Base-by-base conservation (phyloP, 2,888 invertebrate species). In the Bellardia pandia region DNA sequence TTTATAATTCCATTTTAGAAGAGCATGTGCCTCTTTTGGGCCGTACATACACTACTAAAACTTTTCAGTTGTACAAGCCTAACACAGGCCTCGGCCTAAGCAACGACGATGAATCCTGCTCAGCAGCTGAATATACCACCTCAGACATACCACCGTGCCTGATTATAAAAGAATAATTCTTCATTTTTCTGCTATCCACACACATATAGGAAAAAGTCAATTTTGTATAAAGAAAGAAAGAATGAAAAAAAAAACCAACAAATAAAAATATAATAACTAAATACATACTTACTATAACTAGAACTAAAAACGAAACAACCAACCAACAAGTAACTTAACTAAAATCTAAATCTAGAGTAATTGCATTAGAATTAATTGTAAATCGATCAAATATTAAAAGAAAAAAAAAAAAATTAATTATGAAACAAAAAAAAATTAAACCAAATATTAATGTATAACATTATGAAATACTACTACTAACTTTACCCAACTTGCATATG, bases 11-110 rank as follows among this genome's bases (percentile, higher is more conserved):
- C 88, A 91, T 92, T 94, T 92, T 94, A 94, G 94, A 94, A 92
- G 94, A 94, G 94, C 94, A 94, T 94, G 94, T 93, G 90, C 94
- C 94, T 91, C 93, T 94, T 93, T 94, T 94, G 93, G 93, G 93
- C 91, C 93, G 93, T 91, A 92, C 93, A 89, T 93, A 92, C 90
- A 90, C 90, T 89, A 89, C 90, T 89, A 90, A 90, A 88, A 89
- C 90, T 74, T 86, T 89, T 85, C 88, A 85, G 86, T 89, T 90
- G 89, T 87, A 86, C 71, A 83, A 87, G 88, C 88, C 89, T 69
- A 85, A 82, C 75, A 79, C 81, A 42, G 81, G 81, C 78, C 78
- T 66, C 79, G 75, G 64, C 77, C 71, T 68, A 66, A 76, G 72
- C 81, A 78, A 78, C 85, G 64, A 82, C 81, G 85, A 85, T 66